Evolutionary conservation across 2,113 vertebrate genomes (phyloP).

Genomic region (Scomber scombrus): DNA sequence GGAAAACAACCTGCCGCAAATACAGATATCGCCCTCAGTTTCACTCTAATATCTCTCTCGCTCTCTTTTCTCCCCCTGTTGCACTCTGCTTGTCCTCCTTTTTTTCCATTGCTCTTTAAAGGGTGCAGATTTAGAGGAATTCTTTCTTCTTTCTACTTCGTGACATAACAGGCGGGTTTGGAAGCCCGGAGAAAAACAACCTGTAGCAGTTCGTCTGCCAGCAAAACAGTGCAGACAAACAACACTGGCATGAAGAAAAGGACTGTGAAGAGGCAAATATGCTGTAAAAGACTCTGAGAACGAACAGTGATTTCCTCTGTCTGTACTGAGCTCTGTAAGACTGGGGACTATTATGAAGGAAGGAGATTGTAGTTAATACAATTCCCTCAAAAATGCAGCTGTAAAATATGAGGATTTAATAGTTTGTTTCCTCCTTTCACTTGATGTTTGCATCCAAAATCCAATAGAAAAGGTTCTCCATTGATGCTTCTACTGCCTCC

Average conservation of each 20-base stretch:
- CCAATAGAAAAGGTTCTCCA: too few species aligned
- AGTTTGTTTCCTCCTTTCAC: too few species aligned
- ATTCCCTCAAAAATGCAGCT: not conserved
- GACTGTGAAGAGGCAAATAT: not conserved
- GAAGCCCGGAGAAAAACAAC: conserved; percentile 55
- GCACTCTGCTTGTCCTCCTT: not conserved
- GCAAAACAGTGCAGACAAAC: conserved; percentile 54
- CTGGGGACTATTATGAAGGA: not conserved
- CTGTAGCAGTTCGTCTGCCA: conserved; percentile 22
- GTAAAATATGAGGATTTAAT: too few species aligned
- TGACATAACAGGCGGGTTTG: conserved; percentile 64
- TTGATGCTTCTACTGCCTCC: too few species aligned
- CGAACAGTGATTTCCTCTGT: conserved; percentile 45
- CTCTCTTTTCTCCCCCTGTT: not conserved
- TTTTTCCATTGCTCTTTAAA: conserved; percentile 47
- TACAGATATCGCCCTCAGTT: conserved; percentile 11
- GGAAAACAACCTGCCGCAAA: conserved; percentile 64
- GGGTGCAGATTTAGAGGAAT: conserved; percentile 57
- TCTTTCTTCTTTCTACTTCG: conserved; percentile 50
- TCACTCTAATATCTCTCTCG: not conserved
- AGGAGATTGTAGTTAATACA: not conserved
- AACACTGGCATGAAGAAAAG: conserved; percentile 11
- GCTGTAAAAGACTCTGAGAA: not conserved
- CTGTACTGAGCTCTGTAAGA: not conserved
- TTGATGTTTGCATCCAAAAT: too few species aligned